Evolutionary conservation across 2,888 invertebrate species (phyloP).

Genomic region (Calameuta idolon): DNA sequence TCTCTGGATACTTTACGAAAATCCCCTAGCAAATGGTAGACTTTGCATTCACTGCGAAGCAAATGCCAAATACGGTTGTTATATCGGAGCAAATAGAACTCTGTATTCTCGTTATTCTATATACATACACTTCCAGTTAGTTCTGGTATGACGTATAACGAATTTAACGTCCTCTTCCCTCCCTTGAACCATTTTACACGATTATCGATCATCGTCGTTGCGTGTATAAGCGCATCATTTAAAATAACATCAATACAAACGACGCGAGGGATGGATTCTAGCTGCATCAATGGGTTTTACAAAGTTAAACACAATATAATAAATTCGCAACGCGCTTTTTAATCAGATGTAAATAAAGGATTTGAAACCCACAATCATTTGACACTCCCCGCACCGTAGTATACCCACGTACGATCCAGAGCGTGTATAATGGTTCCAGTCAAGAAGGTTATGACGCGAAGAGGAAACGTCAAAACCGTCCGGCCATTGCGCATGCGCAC

Average conservation of each 20-base stretch:
- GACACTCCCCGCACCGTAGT: neutral
- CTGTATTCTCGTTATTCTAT: neutral
- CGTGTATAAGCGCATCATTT: neutral
- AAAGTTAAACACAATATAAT: neutral
- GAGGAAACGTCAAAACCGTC: neutral
- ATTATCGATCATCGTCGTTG: neutral
- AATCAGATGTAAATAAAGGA: neutral
- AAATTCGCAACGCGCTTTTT: neutral
- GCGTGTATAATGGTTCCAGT: neutral
- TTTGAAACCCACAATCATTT: neutral
- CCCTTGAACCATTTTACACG: neutral
- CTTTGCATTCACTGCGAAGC: neutral
- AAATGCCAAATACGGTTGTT: neutral
- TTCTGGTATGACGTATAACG: neutral
- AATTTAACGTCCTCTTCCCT: neutral
- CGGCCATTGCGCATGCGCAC: constrained; percentile 41
- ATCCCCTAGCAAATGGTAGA: neutral
- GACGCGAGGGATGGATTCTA: neutral
- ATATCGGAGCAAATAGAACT: neutral
- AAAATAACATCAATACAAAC: neutral
- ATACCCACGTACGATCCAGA: neutral
- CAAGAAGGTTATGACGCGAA: neutral
- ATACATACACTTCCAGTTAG: neutral
- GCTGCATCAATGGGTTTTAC: neutral
- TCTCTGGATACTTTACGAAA: neutral